Base-by-base conservation (phyloP, 2,888 invertebrate genomes). In the Horisme vitalbata region DNA sequence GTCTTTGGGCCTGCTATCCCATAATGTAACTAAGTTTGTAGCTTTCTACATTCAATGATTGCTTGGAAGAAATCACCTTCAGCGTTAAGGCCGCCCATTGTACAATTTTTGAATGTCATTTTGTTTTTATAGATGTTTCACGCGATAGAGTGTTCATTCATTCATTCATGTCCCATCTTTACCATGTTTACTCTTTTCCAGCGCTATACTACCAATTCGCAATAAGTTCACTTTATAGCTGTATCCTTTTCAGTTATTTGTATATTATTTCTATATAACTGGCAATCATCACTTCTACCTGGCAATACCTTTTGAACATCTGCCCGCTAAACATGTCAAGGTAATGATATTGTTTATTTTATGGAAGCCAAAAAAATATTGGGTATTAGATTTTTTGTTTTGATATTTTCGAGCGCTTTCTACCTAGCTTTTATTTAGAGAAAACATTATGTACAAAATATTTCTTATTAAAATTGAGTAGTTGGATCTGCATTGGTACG, bases 141-240 rank as follows among this genome's bases (percentile, higher is more conserved):
- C n/a, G 6, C 5, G 6, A 18, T 5, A 18, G 6, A 18, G 18
- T 18, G 18, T 1, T 18, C 18, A 18, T 1, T 5, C 1, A 18
- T 4, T 18, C 6, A 5, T 18, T 14, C 6, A 8, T 28, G 24
- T 14, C 33, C 9, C 38, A 12, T 45, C 43, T 41, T 23, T 20
- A 12, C 20, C 58, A 57, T 57, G 68, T 63, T 52, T 4, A 21
- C 57, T 57, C 67, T 59, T 72, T 78, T 72, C 79, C 76, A 75
- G 69, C 55, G 58, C 71, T 86, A 84, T 83, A 84, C 81, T 65
- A 77, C 77, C 80, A 84, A 82, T 83, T 83, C 77, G 76, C 79
- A 73, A 76, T 78, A 77, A 76, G 77, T 68, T 72, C 80, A 69
- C 75, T 83, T 83, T 83, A 83, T 75, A 78, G 68, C 75, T 64